Conservation (phyloP, 2,113 vertebrate genomes). For the Apodemus sylvaticus region DNA sequence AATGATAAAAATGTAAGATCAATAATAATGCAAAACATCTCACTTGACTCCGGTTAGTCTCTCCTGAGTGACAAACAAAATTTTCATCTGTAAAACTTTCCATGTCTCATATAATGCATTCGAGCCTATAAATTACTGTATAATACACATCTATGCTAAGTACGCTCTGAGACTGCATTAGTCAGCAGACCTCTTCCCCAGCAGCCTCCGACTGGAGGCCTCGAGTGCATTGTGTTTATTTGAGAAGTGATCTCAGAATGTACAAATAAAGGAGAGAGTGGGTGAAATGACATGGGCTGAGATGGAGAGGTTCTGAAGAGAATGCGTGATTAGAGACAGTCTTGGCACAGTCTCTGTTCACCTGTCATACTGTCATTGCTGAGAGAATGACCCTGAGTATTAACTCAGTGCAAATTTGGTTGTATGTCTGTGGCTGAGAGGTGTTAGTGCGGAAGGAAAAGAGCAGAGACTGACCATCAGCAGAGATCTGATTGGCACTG, state of each 20-base stretch:
- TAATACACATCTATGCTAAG: background rate
- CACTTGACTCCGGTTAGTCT: background rate
- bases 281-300: background rate
- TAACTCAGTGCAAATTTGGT: background rate
- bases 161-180: background rate
- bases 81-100: background rate
- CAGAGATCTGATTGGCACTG: accelerated
- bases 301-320: background rate
- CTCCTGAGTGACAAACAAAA: background rate
- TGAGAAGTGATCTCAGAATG: background rate
- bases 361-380: accelerated
- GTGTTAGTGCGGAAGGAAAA: background rate
- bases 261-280: background rate
- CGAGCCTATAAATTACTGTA: background rate
- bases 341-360: background rate
- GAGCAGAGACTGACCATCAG: background rate
- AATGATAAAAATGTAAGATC: background rate
- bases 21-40: background rate
- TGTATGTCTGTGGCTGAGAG: background rate
- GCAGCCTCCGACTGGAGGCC: background rate
- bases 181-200: background rate
- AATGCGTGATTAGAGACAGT: background rate
- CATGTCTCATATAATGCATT: background rate
- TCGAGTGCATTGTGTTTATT: background rate
- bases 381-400: background rate